Base-by-base conservation (phyloP, 2,113 vertebrate species). In the Tetrao urogallus region DNA sequence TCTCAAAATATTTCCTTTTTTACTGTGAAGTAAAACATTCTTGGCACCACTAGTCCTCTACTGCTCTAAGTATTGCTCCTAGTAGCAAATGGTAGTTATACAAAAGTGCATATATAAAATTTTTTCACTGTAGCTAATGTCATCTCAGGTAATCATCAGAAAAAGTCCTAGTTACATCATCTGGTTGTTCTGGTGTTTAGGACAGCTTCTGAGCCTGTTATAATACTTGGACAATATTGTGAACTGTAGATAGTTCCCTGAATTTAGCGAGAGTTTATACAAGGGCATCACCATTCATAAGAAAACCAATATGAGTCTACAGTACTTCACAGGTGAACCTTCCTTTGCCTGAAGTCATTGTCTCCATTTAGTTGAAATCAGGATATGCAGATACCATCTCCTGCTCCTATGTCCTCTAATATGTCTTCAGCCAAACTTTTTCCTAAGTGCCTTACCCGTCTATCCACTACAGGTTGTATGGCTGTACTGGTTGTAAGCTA, bases 1-100 rank as follows among this genome's bases (percentile, higher is more conserved):
- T 86, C 57, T 86, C 69, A 83, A 93, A 88, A 72, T 83, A 83
- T 84, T 90, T 93, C 65, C 52, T 95, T 96, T 92, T 93, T 81
- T 42, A 64, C n/a, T 42, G 34, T 58, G 69, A 91, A 90, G 32
- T 77, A 92, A 88, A 92, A 65, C 72, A 93, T 88, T 80, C 34
- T 89, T 90, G 82, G 82, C 47, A 88, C 52, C 27, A 43, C 47
- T 22, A 64, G 42, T 64, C 65, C 20, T 83, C 71, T 52, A 13
- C 19, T 82, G 43, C 32, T 90, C 15, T 78, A 77, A 67, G 54
- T 67, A 83, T 56, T 20, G 0, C 47, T 90, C 43, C 52, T 78
- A 22, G 16, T 22, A 67, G 28, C 30, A 74, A 88, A 71, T 13
- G 25, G 7, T 40, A 65, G 15, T 45, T 64, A 47, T 34, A 40